phyloP scores from a whole-genome alignment of 92 coral and sea anemone genomes.

The Actinostola sp. region DNA sequence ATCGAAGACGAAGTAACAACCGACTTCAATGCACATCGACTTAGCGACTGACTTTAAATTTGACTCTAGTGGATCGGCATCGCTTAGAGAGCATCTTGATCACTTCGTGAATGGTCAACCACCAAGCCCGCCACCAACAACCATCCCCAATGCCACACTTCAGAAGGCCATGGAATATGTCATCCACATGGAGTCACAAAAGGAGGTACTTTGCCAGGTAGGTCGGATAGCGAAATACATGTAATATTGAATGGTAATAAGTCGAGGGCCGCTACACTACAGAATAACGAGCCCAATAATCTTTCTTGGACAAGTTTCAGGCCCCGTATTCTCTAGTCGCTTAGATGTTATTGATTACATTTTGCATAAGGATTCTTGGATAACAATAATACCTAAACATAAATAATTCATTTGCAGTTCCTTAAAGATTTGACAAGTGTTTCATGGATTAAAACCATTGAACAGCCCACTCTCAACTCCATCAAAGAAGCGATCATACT shows the following conservation, averaged over 20 bases:
- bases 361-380: neutral
- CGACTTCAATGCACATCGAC: neutral
- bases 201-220: slow-evolving; percentile 44
- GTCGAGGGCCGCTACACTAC: no score
- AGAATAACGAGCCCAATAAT: no score
- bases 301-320: no score
- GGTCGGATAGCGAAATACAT: neutral
- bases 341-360: neutral
- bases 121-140: slow-evolving; percentile 12
- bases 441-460: slow-evolving; percentile 35
- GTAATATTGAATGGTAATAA: neutral
- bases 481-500: slow-evolving; percentile 29
- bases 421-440: slow-evolving; percentile 37
- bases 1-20: slow-evolving; percentile 11
- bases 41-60: neutral
- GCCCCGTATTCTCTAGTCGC: neutral
- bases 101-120: slow-evolving; percentile 22
- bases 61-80: no score
- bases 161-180: slow-evolving; percentile 19
- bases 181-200: slow-evolving; percentile 32
- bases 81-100: slow-evolving; percentile 1
- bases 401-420: slow-evolving; percentile 26
- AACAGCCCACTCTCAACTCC: slow-evolving; percentile 35
- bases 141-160: slow-evolving; percentile 9
- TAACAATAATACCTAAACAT: neutral